Evolutionary conservation across 2,113 vertebrate genomes (phyloP), one percentile per base, ranked within the genome.

Genomic region (Semnornis frantzii): DNA sequence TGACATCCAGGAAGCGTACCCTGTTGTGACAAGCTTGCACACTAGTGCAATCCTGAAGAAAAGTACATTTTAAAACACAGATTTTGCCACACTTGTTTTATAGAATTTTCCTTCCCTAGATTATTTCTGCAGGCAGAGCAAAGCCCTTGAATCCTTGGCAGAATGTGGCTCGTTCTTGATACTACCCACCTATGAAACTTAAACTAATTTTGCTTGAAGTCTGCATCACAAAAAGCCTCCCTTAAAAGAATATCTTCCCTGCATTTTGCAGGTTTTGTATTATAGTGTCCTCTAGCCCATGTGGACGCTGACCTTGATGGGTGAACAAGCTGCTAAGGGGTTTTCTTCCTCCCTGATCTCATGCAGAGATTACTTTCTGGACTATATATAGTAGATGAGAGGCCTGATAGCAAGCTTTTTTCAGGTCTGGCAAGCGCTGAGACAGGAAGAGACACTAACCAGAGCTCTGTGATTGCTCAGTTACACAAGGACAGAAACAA

Each of bases 1-100:
- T 88, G 93, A 91, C 72, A 94, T 66, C 71, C 70, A 93, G 75
- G 64, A 71, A 91, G 74, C 20, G 72, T 48, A 82, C 44, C 16
- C n/a, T 59, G 27, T 91, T 88, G 92, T 88, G 93, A 96, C 80
- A 86, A 78, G 57, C 87, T 88, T 92, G 33, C 85, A 69, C 55
- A 34, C 59, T 78, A 68, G 89, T 87, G 86, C 54, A 93, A 94
- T 81, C 66, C 48, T 85, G 39, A 65, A 81, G 58, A 66, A 93
- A 94, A 92, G 48, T 73, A 58, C 12, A 23, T 68, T 82, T 74
- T 71, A 85, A 89, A 37, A 12, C 27, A 66, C 37, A 55, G n/a
- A 71, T 82, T 27, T 78, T 82, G 10, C 15, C 21, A 46, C 68
- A 25, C 23, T 80, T 93, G 65, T 87, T 78, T 90, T 57, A 87